Evolutionary conservation across 2,113 vertebrate genomes (phyloP).

Genomic region (Ranitomeya variabilis): DNA sequence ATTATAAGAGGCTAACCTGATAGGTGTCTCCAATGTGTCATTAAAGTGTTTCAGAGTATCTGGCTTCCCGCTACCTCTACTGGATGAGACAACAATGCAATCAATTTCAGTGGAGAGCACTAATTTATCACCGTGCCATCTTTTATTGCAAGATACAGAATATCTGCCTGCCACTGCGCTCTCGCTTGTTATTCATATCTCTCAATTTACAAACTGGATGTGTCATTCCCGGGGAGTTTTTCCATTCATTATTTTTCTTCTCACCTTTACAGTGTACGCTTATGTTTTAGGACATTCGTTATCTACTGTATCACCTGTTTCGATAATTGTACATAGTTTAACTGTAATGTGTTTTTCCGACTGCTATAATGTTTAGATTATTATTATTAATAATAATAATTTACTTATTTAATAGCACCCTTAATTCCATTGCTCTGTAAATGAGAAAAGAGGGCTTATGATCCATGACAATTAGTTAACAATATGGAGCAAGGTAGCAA

Average conservation of each 20-base stretch:
- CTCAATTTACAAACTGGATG: constrained; percentile 36
- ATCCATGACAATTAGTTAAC: too few relatives aligned
- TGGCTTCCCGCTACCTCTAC: constrained; percentile 85
- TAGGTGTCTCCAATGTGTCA: constrained; percentile 84
- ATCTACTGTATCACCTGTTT: background rate
- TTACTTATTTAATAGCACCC: too few relatives aligned
- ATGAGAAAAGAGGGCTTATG: too few relatives aligned
- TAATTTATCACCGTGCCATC: constrained; percentile 99
- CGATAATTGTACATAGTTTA: too few relatives aligned
- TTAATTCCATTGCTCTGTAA: too few relatives aligned
- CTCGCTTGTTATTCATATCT: constrained; percentile 34
- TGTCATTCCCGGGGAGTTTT: constrained; percentile 17
- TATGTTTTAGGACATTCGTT: background rate
- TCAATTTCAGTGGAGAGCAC: constrained; percentile 96
- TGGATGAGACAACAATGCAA: constrained; percentile 89
- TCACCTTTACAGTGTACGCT: background rate
- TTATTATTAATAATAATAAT: too few relatives aligned
- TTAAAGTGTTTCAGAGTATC: constrained; percentile 91
- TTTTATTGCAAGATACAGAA: constrained; percentile 80
- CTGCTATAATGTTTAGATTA: background rate
- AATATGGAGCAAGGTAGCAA: too few relatives aligned
- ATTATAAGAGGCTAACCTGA: constrained; percentile 63
- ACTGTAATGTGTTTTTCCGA: too few relatives aligned
- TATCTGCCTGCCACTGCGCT: constrained; percentile 65
- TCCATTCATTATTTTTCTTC: constrained; percentile 12